Base-by-base conservation (phyloP, 2,888 invertebrate species). In the Callyntrura sp. region DNA sequence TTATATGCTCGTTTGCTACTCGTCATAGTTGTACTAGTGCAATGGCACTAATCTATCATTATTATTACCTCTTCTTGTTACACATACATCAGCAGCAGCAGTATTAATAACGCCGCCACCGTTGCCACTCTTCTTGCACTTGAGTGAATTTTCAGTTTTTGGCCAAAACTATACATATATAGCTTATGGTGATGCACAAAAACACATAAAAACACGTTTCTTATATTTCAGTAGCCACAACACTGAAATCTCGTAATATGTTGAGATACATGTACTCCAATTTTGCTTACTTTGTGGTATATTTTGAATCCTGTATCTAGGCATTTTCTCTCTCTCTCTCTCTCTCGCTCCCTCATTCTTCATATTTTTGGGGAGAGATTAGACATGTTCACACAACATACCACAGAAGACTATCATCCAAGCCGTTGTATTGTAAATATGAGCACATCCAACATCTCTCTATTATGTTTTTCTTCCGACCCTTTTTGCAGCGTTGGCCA, bases 71-170 rank as follows among this genome's bases (percentile, higher is more conserved):
- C 70, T 73, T 76, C 60, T 76, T 60, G 76, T 60, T 76, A 73
- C 62, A 43, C 23, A 83, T 62, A 68, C 48, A 35, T 35, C 17
- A 60, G 28, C 48, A 68, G 20, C 55, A 2, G 35, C 35, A 35
- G 35, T 6, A 35, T 6, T 35, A 35, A 2, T 35, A 48, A 60
- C 25, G 55, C 51, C 35, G 70, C 14, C 23, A n/a, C 35, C 17
- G 70, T 17, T n/a, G 23, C 43, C 73, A 76, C 76, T 85, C 60
- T 43, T 65, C 51, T 60, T 35, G 25, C 85, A 79, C 73, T 86
- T 86, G 86, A 86, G 86, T 86, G 86, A 48, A 79, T 68, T 86
- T 86, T 65, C 78, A 60, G 79, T 57, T 51, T 68, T 78, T 78
- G 55, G 78, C 78, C 78, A 78, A 78, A 78, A 78, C n/a, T n/a